These are phyloP conservation scores for Sipunculus nudus DNA, from an alignment of 2,888 invertebrate species.

Conservation along the genomic window DNA sequence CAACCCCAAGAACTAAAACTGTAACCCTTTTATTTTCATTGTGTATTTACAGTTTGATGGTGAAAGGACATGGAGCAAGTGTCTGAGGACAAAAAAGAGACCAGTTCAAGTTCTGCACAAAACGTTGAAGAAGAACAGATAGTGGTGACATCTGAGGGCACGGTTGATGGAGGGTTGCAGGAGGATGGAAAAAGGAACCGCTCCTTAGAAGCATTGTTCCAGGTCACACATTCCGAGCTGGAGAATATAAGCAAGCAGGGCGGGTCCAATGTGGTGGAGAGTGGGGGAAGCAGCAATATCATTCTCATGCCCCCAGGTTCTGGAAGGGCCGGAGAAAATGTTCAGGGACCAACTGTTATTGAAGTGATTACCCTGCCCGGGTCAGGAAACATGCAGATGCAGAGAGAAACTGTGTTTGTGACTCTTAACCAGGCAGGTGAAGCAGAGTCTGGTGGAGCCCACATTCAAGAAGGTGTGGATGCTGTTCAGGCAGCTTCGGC, in stretches of 20 bases:
- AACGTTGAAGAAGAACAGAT: too few relatives aligned
- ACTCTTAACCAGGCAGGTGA: neutral
- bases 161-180: neutral
- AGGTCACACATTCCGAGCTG: constrained; percentile 62
- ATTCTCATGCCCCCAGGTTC: neutral
- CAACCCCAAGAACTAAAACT: too few relatives aligned
- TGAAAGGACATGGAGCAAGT: too few relatives aligned
- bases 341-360: neutral
- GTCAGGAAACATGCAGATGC: too few relatives aligned
- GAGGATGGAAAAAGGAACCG: constrained; percentile 41
- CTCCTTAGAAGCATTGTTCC: constrained; percentile 60
- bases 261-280: neutral
- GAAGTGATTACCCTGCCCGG: neutral
- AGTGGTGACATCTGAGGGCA: neutral
- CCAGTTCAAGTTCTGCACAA: too few relatives aligned
- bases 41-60: too few relatives aligned
- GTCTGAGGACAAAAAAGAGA: too few relatives aligned
- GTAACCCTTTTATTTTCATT: too few relatives aligned
- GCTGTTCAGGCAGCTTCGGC: neutral
- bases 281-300: neutral
- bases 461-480: neutral
- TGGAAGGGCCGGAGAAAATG: neutral
- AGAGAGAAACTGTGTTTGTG: neutral
- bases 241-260: constrained; percentile 47
- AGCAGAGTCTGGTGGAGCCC: neutral